Conservation (phyloP, 2,797 vertebrate genomes). For the Pampus argenteus region DNA sequence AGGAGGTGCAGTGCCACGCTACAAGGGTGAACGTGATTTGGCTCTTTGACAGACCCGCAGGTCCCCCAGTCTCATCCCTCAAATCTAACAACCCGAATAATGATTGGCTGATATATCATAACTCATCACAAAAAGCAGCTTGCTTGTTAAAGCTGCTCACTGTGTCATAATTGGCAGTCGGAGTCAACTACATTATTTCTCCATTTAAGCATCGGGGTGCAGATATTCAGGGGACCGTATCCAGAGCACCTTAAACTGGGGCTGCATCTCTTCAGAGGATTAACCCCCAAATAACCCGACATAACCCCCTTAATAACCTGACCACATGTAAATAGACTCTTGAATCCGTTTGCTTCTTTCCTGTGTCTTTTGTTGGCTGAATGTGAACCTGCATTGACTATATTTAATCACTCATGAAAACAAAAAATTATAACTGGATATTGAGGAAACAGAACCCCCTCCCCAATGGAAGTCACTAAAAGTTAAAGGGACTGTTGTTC, state of each 20-base stretch:
- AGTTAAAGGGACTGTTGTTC: constrained; percentile 88
- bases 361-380: constrained; percentile 83
- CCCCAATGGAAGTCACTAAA: constrained; percentile 81
- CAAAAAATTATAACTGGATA: constrained; percentile 48
- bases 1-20: constrained; percentile 88
- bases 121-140: not conserved
- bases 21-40: constrained; percentile 58
- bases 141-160: not conserved
- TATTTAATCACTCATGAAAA: constrained; percentile 54
- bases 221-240: constrained; percentile 47
- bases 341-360: constrained; percentile 74
- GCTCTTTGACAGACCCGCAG: constrained; percentile 33
- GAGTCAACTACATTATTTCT: not conserved
- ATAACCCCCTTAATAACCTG: constrained; percentile 90
- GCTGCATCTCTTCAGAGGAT: constrained; percentile 87
- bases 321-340: constrained; percentile 79
- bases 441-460: constrained; percentile 41
- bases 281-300: constrained; percentile 88
- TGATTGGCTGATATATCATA: constrained; percentile 24
- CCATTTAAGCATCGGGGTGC: not conserved
- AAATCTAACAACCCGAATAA: constrained; percentile 4
- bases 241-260: constrained; percentile 72
- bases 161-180: constrained; percentile 24
- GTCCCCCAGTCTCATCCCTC: constrained; percentile 27
- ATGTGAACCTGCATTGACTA: constrained; percentile 76